Conservation (phyloP, 2,113 vertebrate species). For the Ascaphus truei region DNA sequence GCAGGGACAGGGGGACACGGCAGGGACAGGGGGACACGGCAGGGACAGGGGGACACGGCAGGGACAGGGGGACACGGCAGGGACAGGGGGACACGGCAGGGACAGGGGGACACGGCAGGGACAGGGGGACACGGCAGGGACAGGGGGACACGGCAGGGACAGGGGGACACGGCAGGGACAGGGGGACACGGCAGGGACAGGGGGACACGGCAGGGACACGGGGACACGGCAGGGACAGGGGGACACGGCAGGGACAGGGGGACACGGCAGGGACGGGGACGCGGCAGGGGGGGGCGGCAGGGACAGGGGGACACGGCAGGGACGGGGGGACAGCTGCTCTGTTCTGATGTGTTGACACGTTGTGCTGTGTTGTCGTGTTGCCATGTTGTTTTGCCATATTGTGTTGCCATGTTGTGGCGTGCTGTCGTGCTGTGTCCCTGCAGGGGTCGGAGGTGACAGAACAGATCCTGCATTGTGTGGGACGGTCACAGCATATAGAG, state of each 20-base stretch:
- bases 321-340: not conserved
- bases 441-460: slow-evolving; percentile 87
- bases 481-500: slow-evolving; percentile 86
- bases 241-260: not conserved
- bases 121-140: too few species aligned
- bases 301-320: not conserved
- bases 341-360: not conserved
- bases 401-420: not conserved
- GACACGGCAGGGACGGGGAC: not conserved
- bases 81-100: too few species aligned
- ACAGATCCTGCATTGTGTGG: slow-evolving; percentile 83
- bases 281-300: not conserved
- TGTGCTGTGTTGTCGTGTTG: not conserved
- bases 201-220: not conserved
- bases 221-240: too few species aligned
- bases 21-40: too few species aligned
- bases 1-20: too few species aligned
- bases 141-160: too few species aligned
- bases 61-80: too few species aligned
- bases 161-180: too few species aligned
- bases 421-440: not conserved
- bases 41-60: too few species aligned
- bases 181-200: too few species aligned
- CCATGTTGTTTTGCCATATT: not conserved
- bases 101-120: too few species aligned